Conservation (phyloP, 2,797 vertebrate genomes). For the Notamacropus eugenii region DNA sequence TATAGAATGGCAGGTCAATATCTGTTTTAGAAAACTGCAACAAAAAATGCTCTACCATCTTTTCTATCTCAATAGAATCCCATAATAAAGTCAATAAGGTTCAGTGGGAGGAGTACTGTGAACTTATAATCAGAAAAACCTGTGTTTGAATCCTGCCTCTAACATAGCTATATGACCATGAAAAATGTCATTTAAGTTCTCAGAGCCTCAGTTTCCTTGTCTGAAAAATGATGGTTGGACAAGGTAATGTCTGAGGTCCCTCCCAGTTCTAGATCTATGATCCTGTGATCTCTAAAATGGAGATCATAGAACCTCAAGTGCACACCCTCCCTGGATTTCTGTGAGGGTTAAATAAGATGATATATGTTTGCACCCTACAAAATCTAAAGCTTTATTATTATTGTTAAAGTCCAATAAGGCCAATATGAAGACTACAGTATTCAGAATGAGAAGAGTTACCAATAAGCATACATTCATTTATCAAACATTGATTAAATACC, state of each 20-base stretch:
- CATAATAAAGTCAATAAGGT: background rate
- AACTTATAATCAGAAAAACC: background rate
- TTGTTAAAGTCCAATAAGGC: background rate
- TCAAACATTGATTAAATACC: background rate
- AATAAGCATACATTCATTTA: background rate
- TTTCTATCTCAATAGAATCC: background rate
- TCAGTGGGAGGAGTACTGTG: background rate
- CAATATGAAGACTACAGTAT: accelerated
- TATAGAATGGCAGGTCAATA: background rate
- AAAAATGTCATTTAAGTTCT: background rate
- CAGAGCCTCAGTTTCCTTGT: background rate
- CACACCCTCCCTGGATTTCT: background rate
- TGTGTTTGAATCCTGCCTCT: background rate
- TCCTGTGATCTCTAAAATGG: background rate
- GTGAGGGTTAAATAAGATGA: background rate
- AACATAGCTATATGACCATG: background rate
- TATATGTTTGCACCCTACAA: background rate
- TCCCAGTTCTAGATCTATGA: background rate
- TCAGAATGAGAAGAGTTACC: background rate
- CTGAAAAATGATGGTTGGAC: background rate
- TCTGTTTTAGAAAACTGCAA: background rate
- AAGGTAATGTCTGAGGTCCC: background rate
- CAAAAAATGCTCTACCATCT: background rate
- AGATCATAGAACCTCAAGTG: background rate
- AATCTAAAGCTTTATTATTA: background rate